Evolutionary conservation across 2,797 vertebrate genomes (phyloP).

Genomic region (Anabacerthia variegaticeps): DNA sequence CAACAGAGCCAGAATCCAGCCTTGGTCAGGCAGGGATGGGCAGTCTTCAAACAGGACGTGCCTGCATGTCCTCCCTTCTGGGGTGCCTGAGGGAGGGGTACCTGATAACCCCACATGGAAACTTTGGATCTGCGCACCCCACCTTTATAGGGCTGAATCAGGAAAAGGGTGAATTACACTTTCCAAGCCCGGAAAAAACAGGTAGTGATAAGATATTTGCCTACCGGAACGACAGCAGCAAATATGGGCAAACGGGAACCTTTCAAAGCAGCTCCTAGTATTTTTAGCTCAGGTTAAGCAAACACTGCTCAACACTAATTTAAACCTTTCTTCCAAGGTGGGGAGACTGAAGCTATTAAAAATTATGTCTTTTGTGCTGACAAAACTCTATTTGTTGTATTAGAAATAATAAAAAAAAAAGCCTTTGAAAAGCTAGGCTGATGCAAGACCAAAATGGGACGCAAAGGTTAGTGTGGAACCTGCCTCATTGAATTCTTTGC

Average conservation of each 20-base stretch:
- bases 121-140: conserved; percentile 32
- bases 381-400: background rate
- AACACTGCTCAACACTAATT: background rate
- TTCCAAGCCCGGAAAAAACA: conserved; percentile 26
- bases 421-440: background rate
- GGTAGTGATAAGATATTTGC: conserved; percentile 35
- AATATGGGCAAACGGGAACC: conserved; percentile 10
- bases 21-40: conserved; percentile 54
- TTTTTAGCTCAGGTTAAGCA: conserved; percentile 13
- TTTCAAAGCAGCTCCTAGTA: conserved; percentile 10
- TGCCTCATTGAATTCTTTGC: background rate
- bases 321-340: background rate
- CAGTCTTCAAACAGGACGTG: conserved; percentile 72
- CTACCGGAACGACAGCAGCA: background rate
- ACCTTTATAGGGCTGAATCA: conserved; percentile 66
- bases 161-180: conserved; percentile 42
- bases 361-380: background rate
- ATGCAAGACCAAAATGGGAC: background rate
- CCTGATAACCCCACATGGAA: conserved; percentile 66
- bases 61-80: conserved; percentile 52
- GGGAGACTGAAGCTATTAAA: background rate
- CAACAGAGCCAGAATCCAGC: conserved; percentile 1
- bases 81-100: conserved; percentile 54
- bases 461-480: background rate
- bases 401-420: background rate